Percentiles rank a stretch among this genome's conserved stretches.
These are phyloP conservation scores for Gymnocypris eckloni DNA, from an alignment of 2,797 vertebrate genomes.

Conservation along the genomic window DNA sequence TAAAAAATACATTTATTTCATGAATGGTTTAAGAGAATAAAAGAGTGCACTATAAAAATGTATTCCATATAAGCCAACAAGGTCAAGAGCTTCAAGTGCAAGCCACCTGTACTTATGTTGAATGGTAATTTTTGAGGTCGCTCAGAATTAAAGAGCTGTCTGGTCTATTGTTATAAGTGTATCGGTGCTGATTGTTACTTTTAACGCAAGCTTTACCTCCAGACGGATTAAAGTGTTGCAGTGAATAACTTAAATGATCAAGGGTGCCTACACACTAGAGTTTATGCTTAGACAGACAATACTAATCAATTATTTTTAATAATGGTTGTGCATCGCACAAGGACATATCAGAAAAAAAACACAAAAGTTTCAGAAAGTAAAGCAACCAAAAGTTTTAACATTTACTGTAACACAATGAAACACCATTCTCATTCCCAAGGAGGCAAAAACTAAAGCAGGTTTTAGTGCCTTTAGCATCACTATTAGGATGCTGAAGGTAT, in stretches of 20 bases:
- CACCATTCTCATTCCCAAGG: not conserved
- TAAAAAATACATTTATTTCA: not conserved
- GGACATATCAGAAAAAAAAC: not conserved
- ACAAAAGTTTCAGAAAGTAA: not conserved
- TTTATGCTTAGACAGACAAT: not conserved
- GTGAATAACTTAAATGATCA: not conserved
- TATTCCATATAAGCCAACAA: not conserved
- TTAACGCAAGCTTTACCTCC: not conserved
- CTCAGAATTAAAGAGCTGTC: not conserved
- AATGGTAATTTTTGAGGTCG: not conserved
- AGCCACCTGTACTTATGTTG: not conserved
- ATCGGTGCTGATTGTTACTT: not conserved
- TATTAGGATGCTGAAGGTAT: not conserved
- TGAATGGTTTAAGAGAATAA: not conserved
- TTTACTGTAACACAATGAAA: not conserved
- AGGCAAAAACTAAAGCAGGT: not conserved
- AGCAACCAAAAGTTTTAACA: not conserved
- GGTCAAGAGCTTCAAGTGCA: constrained; percentile 25
- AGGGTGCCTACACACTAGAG: not conserved
- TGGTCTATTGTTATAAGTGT: not conserved
- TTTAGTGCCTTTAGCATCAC: not conserved
- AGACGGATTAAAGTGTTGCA: constrained; percentile 11
- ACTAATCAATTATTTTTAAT: not conserved
- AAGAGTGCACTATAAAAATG: not conserved
- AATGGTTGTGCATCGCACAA: not conserved